Base-by-base conservation (phyloP, 2,113 vertebrate genomes). In the Puma concolor region DNA sequence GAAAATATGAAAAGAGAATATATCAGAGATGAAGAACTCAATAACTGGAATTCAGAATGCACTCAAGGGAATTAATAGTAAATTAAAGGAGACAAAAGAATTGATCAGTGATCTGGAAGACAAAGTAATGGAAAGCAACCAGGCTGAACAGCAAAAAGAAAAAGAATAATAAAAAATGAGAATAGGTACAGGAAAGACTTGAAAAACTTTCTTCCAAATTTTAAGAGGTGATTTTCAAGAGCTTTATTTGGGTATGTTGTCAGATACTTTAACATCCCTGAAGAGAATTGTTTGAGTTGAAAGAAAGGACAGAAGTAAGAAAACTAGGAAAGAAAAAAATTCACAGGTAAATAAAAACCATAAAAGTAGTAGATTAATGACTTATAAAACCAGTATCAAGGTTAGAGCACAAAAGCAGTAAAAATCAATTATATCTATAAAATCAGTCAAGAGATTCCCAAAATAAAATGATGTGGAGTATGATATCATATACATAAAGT, bases 191-290 rank as follows among this genome's bases (percentile, higher is more conserved):
- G 88, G 82, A 97, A 98, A 88, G 88, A 94, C 54, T 89, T 95
- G 54, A 90, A 96, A 69, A 89, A 91, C 44, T 98, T 87, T 79
- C 60, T 93, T 98, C 80, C 80, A 96, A 86, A 98, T 96, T 98
- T 96, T 66, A 95, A 95, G 87, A 98, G 94, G 36, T 97, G 77
- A 91, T 82, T 92, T 98, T 96, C 64, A 94, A 98, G 97, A 98
- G 63, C 93, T 98, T 98, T 98, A 97, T 97, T 97, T 71, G 64
- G 66, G 16, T 98, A 90, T 92, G 52, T 74, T 86, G 72, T 90
- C 97, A 97, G 91, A 96, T 21, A 60, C 57, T 23, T 60, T 60
- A 60, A 60, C 8, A 60, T 4, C 10, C 57, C 25, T 60, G 21
- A 23, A 60, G 38, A 74, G 38, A 74, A 74, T 74, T 74, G 13